Conservation (phyloP, 2,888 invertebrate genomes). For the Drosophila meridiana region DNA sequence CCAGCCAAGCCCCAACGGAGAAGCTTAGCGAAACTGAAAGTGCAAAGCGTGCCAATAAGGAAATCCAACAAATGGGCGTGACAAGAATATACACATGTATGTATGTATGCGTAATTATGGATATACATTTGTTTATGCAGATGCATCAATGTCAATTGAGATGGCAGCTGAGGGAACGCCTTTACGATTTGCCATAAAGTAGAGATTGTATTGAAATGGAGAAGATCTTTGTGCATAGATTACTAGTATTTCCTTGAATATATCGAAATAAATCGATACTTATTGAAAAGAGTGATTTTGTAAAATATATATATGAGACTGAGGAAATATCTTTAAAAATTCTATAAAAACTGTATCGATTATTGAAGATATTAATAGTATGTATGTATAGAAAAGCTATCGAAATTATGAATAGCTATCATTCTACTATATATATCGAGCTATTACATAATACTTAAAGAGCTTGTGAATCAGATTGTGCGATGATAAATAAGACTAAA, state of each 20-base stretch:
- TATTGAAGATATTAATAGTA: background rate
- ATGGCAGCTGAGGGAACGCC: constrained; percentile 1
- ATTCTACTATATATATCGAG: background rate
- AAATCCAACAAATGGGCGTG: constrained; percentile 45
- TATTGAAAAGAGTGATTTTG: background rate
- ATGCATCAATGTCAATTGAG: constrained; percentile 57
- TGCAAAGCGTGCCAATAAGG: constrained; percentile 65
- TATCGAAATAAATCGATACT: background rate
- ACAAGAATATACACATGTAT: background rate
- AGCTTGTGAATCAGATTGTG: background rate
- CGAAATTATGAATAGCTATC: background rate
- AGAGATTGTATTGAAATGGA: background rate
- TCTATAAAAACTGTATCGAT: background rate
- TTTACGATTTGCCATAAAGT: background rate
- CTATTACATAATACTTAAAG: too few species aligned
- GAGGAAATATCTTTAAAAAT: too few species aligned
- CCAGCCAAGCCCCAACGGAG: constrained; percentile 31
- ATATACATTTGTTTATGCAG: constrained; percentile 14
- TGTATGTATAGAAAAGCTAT: background rate
- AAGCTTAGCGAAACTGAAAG: constrained; percentile 59
- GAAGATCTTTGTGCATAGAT: background rate
- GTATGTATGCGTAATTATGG: background rate
- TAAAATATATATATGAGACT: too few species aligned
- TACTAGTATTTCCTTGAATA: background rate
- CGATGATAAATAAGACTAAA: too few species aligned